A percentile compares a stretch with the other conserved stretches of the same genome.
Conservation (phyloP, 2,113 vertebrate genomes). For the Rana temporaria region DNA sequence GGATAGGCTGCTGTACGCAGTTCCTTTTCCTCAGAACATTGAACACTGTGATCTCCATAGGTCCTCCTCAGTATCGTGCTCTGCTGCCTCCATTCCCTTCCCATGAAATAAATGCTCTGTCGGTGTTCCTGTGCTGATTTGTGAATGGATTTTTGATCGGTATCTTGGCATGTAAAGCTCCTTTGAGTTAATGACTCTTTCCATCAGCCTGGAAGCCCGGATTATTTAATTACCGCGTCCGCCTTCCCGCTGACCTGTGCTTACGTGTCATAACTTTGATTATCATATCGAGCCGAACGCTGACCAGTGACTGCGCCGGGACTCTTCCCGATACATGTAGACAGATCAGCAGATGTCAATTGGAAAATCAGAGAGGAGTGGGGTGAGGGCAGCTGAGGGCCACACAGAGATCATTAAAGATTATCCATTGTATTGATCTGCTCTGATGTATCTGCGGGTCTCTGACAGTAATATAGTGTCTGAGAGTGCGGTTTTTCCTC, state of each 20-base stretch:
- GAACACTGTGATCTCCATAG: no score
- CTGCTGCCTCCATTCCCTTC: no score
- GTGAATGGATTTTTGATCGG: no score
- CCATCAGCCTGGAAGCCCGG: no score
- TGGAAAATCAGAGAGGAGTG: conserved; percentile 9
- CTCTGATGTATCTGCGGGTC: background rate
- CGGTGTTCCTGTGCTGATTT: no score
- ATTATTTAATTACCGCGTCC: conserved; percentile 2
- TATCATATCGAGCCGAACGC: no score
- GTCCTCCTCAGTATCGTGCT: no score
- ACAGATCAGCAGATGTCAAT: conserved; percentile 16
- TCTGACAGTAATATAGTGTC: background rate
- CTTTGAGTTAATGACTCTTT: no score
- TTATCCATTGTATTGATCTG: conserved; percentile 45
- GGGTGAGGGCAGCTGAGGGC: conserved; percentile 1
- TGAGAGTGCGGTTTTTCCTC: background rate
- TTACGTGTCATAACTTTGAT: background rate
- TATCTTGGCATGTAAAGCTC: no score
- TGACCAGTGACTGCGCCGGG: background rate
- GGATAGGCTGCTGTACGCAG: no score
- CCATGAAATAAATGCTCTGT: no score
- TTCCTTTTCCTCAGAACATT: no score
- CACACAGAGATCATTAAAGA: conserved; percentile 14
- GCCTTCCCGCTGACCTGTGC: background rate
- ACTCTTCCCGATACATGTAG: conserved; percentile 4